phyloP scores from a whole-genome alignment of 1,140 invertebrate genomes.

The Helicorthomorpha holstii region DNA sequence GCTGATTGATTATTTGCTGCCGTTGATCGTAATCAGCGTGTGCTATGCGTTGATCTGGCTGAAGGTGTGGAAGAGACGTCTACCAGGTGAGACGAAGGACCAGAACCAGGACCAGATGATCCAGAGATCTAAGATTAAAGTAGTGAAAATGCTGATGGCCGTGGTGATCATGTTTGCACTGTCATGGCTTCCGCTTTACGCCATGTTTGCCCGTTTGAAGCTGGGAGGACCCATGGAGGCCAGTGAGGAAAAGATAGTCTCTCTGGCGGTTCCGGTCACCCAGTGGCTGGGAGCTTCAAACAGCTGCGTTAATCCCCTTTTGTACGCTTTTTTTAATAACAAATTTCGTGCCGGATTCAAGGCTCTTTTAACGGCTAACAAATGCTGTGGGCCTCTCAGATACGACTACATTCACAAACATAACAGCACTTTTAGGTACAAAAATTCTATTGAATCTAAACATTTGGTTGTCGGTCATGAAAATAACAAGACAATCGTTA shows the following conservation, averaged over 20 bases:
- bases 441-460: conserved; percentile 3
- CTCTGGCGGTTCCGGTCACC: conserved; percentile 24
- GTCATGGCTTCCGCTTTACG: conserved; percentile 87
- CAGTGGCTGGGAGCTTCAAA: conserved; percentile 34
- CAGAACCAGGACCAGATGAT: conserved; percentile 24
- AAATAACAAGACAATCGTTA: no score
- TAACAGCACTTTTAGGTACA: conserved; percentile 1
- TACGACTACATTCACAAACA: conserved; percentile 10
- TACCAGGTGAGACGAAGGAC: conserved; percentile 23
- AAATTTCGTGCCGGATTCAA: conserved; percentile 32
- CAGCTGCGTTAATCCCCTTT: conserved; percentile 31
- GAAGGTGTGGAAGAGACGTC: conserved; percentile 26
- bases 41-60: conserved; percentile 82
- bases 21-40: conserved; percentile 72
- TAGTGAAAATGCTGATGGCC: conserved; percentile 89
- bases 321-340: conserved; percentile 34
- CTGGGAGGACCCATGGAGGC: conserved; percentile 23
- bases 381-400: conserved; percentile 21
- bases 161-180: conserved; percentile 90
- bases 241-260: conserved; percentile 33
- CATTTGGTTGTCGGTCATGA: no score
- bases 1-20: conserved; percentile 75
- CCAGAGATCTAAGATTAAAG: conserved; percentile 31
- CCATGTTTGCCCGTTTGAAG: conserved; percentile 72
- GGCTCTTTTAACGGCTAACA: conserved; percentile 18